Base-by-base conservation (phyloP, 2,113 vertebrate species). In the Smithornis capensis region DNA sequence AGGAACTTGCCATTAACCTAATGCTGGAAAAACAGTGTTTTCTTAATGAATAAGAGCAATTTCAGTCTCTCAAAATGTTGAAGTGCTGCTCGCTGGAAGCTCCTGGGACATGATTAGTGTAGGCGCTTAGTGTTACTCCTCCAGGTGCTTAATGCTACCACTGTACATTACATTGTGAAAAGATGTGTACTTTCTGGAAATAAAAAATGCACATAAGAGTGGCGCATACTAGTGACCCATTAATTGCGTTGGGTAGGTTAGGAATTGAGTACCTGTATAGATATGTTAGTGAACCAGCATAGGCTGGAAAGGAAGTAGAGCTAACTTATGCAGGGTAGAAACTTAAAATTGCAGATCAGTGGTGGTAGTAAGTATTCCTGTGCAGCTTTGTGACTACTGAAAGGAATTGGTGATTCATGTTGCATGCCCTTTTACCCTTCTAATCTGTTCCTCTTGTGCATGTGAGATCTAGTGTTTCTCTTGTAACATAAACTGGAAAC, bases 91-190 rank as follows among this genome's bases (percentile, higher is more conserved):
- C 11, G 7, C 4, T 40, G 15, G 17, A 62, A 22, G 24, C 13
- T 55, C 10, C 21, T 9, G 25, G 33, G 4, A 4, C 2, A 6
- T 19, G 12, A 2, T 49, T 7, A 16, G 7, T 63, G 15, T 71
- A 35, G 18, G 33, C 7, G 16, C 0, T 49, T 45, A 25, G 2
- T 29, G 4, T 69, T 68, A 5, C 2, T 52, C 3, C 47, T 49
- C 0, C 1, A 35, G 19, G 3, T 19, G 13, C 15, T 27, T 19
- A 5, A 3, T 49, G 8, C 12, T 71, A 27, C 14, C 4, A 2
- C 12, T 33, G 49, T 49, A 18, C 17, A 7, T 7, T n/a, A 23
- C 11, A 1, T 53, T 82, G 19, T 38, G 59, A 31, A 37, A 62
- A 16, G 19, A 42, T 65, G 21, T 15, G 7, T 29, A 12, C 2